Base-by-base conservation (phyloP, 2,113 vertebrate genomes). In the Protomyctophum bolini region DNA sequence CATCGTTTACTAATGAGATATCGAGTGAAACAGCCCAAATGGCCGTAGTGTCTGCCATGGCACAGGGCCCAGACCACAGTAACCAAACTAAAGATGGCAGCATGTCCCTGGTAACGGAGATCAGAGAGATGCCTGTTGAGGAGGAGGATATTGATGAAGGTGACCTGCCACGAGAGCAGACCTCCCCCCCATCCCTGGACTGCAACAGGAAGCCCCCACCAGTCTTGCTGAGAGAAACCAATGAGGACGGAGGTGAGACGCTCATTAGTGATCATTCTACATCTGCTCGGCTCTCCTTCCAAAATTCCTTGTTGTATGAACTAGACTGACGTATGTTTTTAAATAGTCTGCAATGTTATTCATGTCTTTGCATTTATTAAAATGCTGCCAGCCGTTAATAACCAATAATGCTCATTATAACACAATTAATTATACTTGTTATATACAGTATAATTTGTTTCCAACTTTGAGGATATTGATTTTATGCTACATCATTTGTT, bases 271-370 rank as follows among this genome's bases (percentile, higher is more conserved):
- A 95, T 3, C 96, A 98, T 14, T 69, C 79, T 0, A 97, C 95
- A 0, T 89, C 55, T 0, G 95, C 95, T 66, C 90, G 92, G 0
- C 70, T 98, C 1, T 3, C 0, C 5, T 95, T 98, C 68, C 92
- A 96, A 29, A 98, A 95, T 81, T 10, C 91, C 1, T 72, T 96
- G 77, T 80, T 97, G 1, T 99, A 93, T 33, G 94, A 97, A 10
- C 75, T 99, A 73, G 97, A 99, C 83, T 99, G 83, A 91, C 2
- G 28, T 11, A 64, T 21, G 11, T 6, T 49, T 4, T 56, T 14
- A 2, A 7, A 3, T 6, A 14, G 52, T 56, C n/a, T 15, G 12
- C n/a, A 56, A 8, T 6, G 54, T 56, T 41, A 41, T 41, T 41
- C 33, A 41, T 6, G 33, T 41, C 33, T 41, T 41, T 6, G 1